These are phyloP conservation scores for Orcinus orca DNA, from an alignment of 2,113 vertebrate genomes.

Conservation along the genomic window DNA sequence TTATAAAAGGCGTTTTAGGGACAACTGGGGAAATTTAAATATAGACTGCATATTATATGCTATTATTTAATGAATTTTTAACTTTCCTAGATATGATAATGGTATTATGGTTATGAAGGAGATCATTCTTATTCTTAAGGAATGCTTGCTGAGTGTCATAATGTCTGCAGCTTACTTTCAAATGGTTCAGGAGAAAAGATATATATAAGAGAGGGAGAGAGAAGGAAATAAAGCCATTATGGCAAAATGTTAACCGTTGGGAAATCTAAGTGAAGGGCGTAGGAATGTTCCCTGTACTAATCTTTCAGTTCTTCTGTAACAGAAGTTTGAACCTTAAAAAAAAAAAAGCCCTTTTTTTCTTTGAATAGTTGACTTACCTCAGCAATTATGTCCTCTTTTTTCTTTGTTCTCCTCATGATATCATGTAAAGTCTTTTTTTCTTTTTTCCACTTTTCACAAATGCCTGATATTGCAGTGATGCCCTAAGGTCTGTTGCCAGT, in stretches of 20 bases:
- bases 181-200: not conserved
- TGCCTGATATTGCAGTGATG: not conserved
- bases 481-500: not conserved
- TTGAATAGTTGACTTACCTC: conserved; percentile 1
- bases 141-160: not conserved
- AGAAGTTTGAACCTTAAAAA: not conserved
- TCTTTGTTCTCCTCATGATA: not conserved
- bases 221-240: not conserved
- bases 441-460: not conserved
- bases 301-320: not conserved
- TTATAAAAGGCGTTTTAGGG: not conserved
- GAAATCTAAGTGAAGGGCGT: not conserved
- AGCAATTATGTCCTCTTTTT: not conserved
- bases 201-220: not conserved
- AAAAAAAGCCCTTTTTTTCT: not conserved
- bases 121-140: conserved; percentile 1
- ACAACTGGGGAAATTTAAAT: not conserved
- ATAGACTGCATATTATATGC: not conserved
- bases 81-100: not conserved
- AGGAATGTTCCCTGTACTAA: not conserved
- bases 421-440: not conserved
- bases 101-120: not conserved
- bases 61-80: not conserved
- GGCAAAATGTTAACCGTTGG: not conserved
- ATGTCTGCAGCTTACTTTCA: conserved; percentile 26